Evolutionary conservation across 2,113 vertebrate species (phyloP), one percentile per base, ranked within the genome.

Genomic region (Stercorarius parasiticus): DNA sequence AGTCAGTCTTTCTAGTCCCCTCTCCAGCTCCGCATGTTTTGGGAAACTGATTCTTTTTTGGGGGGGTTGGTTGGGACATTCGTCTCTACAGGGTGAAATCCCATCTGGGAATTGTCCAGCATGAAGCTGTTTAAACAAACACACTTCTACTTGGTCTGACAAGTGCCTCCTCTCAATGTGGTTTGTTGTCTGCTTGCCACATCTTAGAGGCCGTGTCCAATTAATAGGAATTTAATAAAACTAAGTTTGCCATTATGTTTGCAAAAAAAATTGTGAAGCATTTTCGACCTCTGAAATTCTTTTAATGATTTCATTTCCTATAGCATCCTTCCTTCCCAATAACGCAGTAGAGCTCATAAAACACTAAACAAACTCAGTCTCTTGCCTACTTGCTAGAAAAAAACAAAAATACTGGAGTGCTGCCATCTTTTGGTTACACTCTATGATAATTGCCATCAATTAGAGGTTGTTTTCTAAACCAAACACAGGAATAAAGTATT

Each of bases 381-480:
- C 42, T 76, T 69, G 7, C 61, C 40, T 64, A n/a, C 34, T 61
- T 45, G 10, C 27, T 55, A 66, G 47, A 49, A 25, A 36, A 52
- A 82, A 91, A n/a, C n/a, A n/a, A 87, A 95, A 59, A 42, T 10
- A 78, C 11, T 96, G 91, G 86, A 88, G 45, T 86, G 71, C 71
- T 94, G 91, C 81, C 91, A 93, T 73, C 66, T 91, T 90, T 95
- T 81, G 53, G 78, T 73, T 96, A 58, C 0, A 7, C 42, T 91
- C 36, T 70, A 45, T 7, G 29, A 77, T 73, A 94, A 86, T 49
- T 65, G 38, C 26, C 64, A 81, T 71, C 50, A 95, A 66, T 91
- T 86, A 81, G 55, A 77, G 34, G 52, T 16, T 87, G 49, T 80
- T 95, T 95, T 69, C 84, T 86, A 95, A 95, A 91, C 21, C 52